phyloP scores from a whole-genome alignment of 2,888 invertebrate species.

The Oscheius sp. region DNA sequence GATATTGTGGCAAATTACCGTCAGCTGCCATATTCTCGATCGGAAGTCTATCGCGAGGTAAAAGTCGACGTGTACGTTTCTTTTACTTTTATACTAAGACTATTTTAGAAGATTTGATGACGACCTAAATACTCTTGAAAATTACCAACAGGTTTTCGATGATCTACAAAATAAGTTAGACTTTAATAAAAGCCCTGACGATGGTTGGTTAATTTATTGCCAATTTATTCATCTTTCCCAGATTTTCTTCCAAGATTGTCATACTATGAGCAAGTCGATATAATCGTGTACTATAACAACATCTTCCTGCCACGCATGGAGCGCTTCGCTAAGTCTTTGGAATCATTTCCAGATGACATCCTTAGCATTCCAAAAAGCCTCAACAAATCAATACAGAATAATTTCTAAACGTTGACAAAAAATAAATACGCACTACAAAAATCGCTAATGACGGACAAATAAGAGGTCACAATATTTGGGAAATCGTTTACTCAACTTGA shows the following conservation, averaged over 20 bases:
- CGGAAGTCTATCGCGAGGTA: conserved; percentile 69
- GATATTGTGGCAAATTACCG: conserved; percentile 82
- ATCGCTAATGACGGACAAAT: too few species aligned
- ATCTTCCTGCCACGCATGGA: conserved; percentile 81
- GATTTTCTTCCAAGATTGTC: conserved; percentile 74
- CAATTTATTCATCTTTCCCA: neutral
- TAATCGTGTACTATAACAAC: conserved; percentile 80
- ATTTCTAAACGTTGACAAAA: too few species aligned
- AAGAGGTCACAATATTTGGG: too few species aligned
- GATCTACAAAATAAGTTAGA: too few species aligned
- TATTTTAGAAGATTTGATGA: too few species aligned
- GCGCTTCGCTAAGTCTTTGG: conserved; percentile 80
- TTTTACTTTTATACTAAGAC: too few species aligned
- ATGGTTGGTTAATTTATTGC: neutral
- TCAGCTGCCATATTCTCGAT: conserved; percentile 87
- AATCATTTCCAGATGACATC: conserved; percentile 73
- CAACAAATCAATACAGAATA: too few species aligned
- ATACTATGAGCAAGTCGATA: conserved; percentile 77
- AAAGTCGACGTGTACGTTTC: neutral
- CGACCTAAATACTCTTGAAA: neutral
- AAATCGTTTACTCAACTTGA: too few species aligned
- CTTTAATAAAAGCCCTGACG: too few species aligned
- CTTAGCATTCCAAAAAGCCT: conserved; percentile 73
- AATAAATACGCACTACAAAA: too few species aligned
- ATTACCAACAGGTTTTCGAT: too few species aligned